Conservation (phyloP, 2,113 vertebrate genomes). For the Spermophilus dauricus region DNA sequence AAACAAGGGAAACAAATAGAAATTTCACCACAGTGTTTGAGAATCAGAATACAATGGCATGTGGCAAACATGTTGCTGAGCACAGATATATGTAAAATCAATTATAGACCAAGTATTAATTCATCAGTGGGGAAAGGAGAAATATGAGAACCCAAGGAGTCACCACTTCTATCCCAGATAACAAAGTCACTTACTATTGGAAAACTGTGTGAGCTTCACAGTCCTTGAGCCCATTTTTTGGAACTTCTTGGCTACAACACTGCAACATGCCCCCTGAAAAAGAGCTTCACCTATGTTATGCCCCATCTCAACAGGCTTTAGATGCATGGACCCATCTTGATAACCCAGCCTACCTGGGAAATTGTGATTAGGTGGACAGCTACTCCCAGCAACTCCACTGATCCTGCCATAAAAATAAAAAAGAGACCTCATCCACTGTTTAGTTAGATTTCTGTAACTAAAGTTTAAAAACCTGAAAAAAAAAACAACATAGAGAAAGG, state of each 20-base stretch:
- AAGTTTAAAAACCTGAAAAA: too few relatives aligned
- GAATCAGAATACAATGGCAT: neutral
- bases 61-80: neutral
- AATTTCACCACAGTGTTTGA: neutral
- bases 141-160: neutral
- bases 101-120: neutral
- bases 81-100: neutral
- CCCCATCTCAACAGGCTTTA: neutral
- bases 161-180: neutral
- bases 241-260: neutral
- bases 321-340: neutral
- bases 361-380: neutral
- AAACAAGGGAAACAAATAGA: neutral
- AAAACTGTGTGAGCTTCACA: neutral
- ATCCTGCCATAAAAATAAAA: neutral
- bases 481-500: too few relatives aligned
- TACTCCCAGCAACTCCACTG: neutral
- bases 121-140: neutral
- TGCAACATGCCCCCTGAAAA: neutral
- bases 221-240: neutral
- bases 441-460: neutral
- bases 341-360: neutral
- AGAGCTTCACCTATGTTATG: neutral
- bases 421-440: neutral
- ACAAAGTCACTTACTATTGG: neutral